Evolutionary conservation across 2,797 vertebrate genomes (phyloP).

Genomic region (Ptychobarbus kaznakovi): DNA sequence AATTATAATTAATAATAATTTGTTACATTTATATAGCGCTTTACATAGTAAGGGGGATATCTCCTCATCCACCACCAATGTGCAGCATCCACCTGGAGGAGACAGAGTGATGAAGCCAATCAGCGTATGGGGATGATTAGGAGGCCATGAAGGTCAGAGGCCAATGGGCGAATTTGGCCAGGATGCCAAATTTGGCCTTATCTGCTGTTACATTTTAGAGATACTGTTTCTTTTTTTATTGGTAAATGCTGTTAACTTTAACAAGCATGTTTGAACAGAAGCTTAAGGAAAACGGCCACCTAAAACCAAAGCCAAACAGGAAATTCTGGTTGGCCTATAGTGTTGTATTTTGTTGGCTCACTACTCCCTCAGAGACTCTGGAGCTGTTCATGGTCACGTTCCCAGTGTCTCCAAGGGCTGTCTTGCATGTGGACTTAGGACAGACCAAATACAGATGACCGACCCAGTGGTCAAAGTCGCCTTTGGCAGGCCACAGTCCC

Average conservation of each 20-base stretch:
- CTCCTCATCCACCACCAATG: too few relatives aligned
- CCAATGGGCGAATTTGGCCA: too few relatives aligned
- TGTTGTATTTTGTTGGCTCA: constrained; percentile 14
- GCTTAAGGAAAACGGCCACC: background rate
- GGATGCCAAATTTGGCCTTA: background rate
- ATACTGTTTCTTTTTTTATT: constrained; percentile 4
- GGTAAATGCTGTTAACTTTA: background rate
- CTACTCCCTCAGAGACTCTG: constrained; percentile 12
- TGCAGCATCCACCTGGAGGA: too few relatives aligned
- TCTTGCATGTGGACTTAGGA: constrained; percentile 38
- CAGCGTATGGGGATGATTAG: too few relatives aligned
- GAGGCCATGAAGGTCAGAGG: too few relatives aligned
- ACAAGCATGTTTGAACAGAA: constrained; percentile 5
- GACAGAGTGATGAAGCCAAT: too few relatives aligned
- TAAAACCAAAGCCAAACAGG: constrained; percentile 32
- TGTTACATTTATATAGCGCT: too few relatives aligned
- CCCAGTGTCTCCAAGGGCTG: constrained; percentile 31
- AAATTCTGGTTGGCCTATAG: constrained; percentile 28
- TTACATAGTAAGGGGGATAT: too few relatives aligned
- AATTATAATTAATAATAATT: too few relatives aligned
- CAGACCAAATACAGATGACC: constrained; percentile 39
- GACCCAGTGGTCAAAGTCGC: constrained; percentile 34
- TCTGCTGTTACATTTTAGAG: constrained; percentile 1
- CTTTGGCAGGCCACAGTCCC: constrained; percentile 35
- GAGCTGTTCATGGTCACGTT: constrained; percentile 52